These are phyloP conservation scores for Phymorhynchus buccinoides DNA, from an alignment of 1,140 invertebrate species.

Conservation along the genomic window DNA sequence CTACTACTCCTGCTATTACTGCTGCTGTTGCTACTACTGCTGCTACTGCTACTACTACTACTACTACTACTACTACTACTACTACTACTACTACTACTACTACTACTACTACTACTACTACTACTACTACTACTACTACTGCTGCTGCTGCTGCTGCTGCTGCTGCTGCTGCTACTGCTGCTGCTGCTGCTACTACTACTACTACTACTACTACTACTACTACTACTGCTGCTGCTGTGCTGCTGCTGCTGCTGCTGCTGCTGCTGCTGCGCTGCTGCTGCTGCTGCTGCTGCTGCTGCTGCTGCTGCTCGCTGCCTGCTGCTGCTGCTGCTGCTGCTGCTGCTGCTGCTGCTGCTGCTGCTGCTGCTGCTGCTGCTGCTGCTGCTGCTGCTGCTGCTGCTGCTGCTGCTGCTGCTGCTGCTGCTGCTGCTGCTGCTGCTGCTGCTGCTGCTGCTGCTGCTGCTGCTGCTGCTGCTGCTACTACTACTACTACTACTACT, in stretches of 20 bases:
- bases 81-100: constrained; percentile 25
- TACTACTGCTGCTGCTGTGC: too few relatives aligned
- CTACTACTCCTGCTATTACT: too few relatives aligned
- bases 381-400: constrained; percentile 14
- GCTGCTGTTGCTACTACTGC: constrained; percentile 31
- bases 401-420: not conserved
- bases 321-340: not conserved
- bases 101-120: constrained; percentile 35
- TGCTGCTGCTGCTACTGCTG: constrained; percentile 29
- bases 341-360: constrained; percentile 7
- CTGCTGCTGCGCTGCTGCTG: too few relatives aligned
- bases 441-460: constrained; percentile 11
- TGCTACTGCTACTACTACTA: constrained; percentile 35
- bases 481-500: constrained; percentile 24
- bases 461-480: not conserved
- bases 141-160: constrained; percentile 31
- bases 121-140: constrained; percentile 35
- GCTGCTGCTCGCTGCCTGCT: not conserved
- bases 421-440: not conserved
- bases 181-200: constrained; percentile 35
- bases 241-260: too few relatives aligned
- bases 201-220: constrained; percentile 33
- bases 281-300: constrained; percentile 10
- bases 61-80: constrained; percentile 33
- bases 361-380: constrained; percentile 13